phyloP scores from a whole-genome alignment of 23 tunicate genomes.

The Trididemnum nubilum region DNA sequence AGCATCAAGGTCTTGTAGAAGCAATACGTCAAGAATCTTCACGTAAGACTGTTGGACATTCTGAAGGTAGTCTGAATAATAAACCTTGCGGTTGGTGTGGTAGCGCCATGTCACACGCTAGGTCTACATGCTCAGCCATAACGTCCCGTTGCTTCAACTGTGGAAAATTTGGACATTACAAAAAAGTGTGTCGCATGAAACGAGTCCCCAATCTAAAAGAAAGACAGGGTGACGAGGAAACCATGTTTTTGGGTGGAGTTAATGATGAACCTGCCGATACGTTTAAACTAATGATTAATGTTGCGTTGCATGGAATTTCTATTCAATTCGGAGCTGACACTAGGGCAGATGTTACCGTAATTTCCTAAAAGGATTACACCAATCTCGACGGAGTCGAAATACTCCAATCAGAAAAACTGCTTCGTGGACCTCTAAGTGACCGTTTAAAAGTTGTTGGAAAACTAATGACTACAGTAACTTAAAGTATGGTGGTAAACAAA shows the following conservation, averaged over 20 bases:
- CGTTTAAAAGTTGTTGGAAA: neutral
- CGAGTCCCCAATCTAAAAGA: too few relatives aligned
- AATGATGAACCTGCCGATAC: neutral
- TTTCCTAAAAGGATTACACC: neutral
- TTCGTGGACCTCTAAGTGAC: neutral
- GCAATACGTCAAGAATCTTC: neutral
- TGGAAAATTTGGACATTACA: neutral
- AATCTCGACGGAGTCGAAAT: neutral
- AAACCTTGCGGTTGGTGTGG: too few relatives aligned
- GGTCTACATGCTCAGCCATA: neutral
- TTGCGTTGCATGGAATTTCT: neutral
- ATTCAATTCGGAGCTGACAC: constrained; percentile 9
- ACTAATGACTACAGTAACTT: neutral
- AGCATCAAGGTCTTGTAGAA: neutral
- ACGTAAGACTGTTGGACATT: neutral
- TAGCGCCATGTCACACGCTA: neutral
- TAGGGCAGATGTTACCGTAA: too few relatives aligned
- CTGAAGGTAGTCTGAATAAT: neutral
- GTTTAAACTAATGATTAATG: neutral
- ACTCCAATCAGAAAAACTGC: neutral
- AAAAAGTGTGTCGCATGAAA: neutral
- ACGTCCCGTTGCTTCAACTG: neutral
- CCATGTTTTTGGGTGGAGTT: too few relatives aligned
- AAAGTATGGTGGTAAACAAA: too few relatives aligned
- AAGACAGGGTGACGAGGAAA: too few relatives aligned